A percentile compares a stretch with the other conserved stretches of the same genome.
Evolutionary conservation across 2,888 invertebrate genomes (phyloP).

Genomic region (Nomada goodeniana): DNA sequence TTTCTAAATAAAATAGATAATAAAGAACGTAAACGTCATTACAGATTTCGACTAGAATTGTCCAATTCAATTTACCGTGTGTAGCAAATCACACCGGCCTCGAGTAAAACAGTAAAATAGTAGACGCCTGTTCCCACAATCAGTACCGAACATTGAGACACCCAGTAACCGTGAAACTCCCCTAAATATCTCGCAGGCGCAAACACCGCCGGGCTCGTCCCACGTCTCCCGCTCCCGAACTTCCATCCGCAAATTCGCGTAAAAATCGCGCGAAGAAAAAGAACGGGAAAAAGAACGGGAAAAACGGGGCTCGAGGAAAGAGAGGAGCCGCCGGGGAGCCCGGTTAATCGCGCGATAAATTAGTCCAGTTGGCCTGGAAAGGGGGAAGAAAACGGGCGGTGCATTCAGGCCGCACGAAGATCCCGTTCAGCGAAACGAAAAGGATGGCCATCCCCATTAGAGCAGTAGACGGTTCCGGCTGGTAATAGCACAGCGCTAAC

Average conservation of each 20-base stretch:
- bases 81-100: too few relatives aligned
- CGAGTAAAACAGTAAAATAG: too few relatives aligned
- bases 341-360: slow-evolving; percentile 60
- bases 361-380: slow-evolving; percentile 24
- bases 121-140: too few relatives aligned
- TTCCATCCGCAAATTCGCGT: slow-evolving; percentile 20
- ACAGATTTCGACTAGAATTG: too few relatives aligned
- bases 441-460: slow-evolving; percentile 59
- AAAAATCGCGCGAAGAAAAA: not conserved
- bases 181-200: too few relatives aligned
- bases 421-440: slow-evolving; percentile 27
- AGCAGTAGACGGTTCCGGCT: slow-evolving; percentile 53
- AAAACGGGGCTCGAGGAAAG: not conserved
- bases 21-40: too few relatives aligned
- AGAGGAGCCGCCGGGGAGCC: slow-evolving; percentile 14
- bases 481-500: slow-evolving; percentile 64
- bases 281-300: too few relatives aligned
- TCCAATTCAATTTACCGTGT: too few relatives aligned
- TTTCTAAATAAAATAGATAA: too few relatives aligned
- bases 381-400: slow-evolving; percentile 28
- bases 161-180: too few relatives aligned
- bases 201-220: not conserved
- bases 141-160: too few relatives aligned
- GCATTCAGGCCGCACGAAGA: slow-evolving; percentile 13
- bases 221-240: not conserved